Conservation (phyloP, 2,888 invertebrate genomes). For the Melinaea marsaeus region DNA sequence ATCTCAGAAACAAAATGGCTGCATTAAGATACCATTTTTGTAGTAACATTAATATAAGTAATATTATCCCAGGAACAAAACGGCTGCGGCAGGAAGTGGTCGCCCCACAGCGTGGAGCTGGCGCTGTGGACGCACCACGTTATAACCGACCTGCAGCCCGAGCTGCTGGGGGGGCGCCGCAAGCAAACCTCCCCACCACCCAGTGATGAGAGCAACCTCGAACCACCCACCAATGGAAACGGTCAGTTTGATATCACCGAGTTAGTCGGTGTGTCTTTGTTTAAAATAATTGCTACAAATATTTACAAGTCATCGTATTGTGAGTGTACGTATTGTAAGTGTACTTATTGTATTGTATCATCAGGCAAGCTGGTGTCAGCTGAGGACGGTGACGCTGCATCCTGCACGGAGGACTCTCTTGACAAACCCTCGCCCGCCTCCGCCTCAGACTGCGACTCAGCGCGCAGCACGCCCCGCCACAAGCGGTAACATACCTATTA, state of each 20-base stretch:
- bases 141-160: slow-evolving; percentile 89
- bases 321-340: too few species aligned
- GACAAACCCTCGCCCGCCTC: slow-evolving; percentile 77
- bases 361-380: slow-evolving; percentile 72
- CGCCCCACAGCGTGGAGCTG: slow-evolving; percentile 89
- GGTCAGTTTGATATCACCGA: slow-evolving; percentile 38
- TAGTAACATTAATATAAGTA: not conserved
- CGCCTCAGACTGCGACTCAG: slow-evolving; percentile 72
- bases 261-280: too few species aligned
- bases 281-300: too few species aligned
- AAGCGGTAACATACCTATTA: slow-evolving; percentile 54
- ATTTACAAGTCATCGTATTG: not conserved
- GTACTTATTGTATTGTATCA: slow-evolving; percentile 29
- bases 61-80: slow-evolving; percentile 61
- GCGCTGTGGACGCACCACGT: slow-evolving; percentile 96
- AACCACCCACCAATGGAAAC: slow-evolving; percentile 80
- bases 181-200: slow-evolving; percentile 67
- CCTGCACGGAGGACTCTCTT: slow-evolving; percentile 86
- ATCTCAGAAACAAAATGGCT: too few species aligned
- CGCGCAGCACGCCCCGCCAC: slow-evolving; percentile 73
- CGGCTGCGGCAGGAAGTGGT: slow-evolving; percentile 80
- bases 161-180: slow-evolving; percentile 83
- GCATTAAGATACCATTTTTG: not conserved
- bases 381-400: slow-evolving; percentile 84
- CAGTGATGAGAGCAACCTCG: slow-evolving; percentile 88